Conservation (phyloP, 2,888 invertebrate species). For the Polyploca ridens region DNA sequence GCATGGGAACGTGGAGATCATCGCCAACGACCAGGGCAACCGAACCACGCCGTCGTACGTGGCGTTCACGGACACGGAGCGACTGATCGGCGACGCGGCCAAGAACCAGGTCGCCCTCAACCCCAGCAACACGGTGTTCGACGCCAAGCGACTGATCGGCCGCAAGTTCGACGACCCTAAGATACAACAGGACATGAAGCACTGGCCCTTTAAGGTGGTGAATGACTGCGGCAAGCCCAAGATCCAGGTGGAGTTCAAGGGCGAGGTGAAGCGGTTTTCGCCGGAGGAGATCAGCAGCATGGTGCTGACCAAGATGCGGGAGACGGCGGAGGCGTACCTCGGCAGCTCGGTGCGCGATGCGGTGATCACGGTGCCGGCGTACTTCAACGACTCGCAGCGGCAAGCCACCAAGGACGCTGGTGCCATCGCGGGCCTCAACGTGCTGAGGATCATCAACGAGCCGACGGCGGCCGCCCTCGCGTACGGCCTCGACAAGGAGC, state of each 20-base stretch:
- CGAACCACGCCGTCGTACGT: slow-evolving; percentile 90
- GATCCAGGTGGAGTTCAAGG: slow-evolving; percentile 87
- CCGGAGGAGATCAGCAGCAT: slow-evolving; percentile 90
- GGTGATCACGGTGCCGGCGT: slow-evolving; percentile 92
- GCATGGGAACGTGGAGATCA: slow-evolving; percentile 90
- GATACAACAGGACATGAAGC: slow-evolving; percentile 91
- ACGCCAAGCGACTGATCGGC: slow-evolving; percentile 93
- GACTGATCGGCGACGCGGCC: slow-evolving; percentile 88
- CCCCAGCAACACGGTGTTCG: slow-evolving; percentile 89
- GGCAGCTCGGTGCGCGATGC: slow-evolving; percentile 88
- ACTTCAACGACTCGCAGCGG: slow-evolving; percentile 90
- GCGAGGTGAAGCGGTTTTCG: slow-evolving; percentile 86
- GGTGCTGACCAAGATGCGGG: slow-evolving; percentile 93
- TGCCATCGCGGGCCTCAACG: slow-evolving; percentile 93
- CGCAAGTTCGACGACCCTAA: slow-evolving; percentile 88
- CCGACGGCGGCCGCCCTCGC: slow-evolving; percentile 95
- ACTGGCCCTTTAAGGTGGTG: slow-evolving; percentile 92
- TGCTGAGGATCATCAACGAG: slow-evolving; percentile 95
- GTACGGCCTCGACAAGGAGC: slow-evolving; percentile 91
- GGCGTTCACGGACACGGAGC: slow-evolving; percentile 88
- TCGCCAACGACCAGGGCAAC: slow-evolving; percentile 88
- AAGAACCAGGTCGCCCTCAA: slow-evolving; percentile 90
- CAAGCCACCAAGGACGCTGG: slow-evolving; percentile 96
- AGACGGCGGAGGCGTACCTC: slow-evolving; percentile 90
- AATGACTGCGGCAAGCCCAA: slow-evolving; percentile 87